Percentiles rank a stretch among this genome's conserved stretches.
Evolutionary conservation across 92 coral and sea anemone genomes (phyloP).

Genomic region (Meandrina meandrites): DNA sequence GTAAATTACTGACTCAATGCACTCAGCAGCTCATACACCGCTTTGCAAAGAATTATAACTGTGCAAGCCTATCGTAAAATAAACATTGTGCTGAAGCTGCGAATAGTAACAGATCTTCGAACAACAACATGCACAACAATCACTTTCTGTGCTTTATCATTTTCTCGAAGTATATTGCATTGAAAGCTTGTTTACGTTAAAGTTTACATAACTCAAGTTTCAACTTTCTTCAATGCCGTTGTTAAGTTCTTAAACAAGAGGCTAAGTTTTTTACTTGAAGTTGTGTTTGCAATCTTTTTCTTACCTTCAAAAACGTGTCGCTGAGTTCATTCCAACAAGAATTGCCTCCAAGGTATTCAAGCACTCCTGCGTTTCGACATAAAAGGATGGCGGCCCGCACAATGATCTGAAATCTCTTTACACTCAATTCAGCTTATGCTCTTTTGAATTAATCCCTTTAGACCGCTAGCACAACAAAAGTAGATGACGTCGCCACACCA

Average conservation of each 20-base stretch:
- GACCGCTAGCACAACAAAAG: constrained; percentile 6
- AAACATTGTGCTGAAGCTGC: background rate
- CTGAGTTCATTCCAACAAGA: background rate
- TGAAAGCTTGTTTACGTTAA: constrained; percentile 11
- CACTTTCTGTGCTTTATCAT: background rate
- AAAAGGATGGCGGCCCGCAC: background rate
- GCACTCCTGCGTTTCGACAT: background rate
- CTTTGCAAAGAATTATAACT: background rate
- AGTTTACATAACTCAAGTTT: background rate
- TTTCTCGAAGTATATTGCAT: background rate
- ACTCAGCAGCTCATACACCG: background rate
- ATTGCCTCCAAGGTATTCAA: constrained; percentile 11
- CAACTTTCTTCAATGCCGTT: background rate
- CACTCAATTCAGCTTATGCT: constrained; percentile 18
- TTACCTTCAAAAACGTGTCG: constrained; percentile 15
- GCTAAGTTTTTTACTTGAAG: background rate
- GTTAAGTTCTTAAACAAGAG: background rate
- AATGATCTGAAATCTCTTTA: constrained; percentile 16
- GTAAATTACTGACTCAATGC: background rate
- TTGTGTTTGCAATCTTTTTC: background rate
- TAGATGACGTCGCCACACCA: background rate
- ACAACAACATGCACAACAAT: too few species aligned
- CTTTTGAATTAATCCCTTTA: constrained; percentile 41
- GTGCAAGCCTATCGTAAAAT: background rate
- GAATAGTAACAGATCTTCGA: background rate